Conservation (phyloP, 2,797 vertebrate genomes). For the Perodicticus potto region DNA sequence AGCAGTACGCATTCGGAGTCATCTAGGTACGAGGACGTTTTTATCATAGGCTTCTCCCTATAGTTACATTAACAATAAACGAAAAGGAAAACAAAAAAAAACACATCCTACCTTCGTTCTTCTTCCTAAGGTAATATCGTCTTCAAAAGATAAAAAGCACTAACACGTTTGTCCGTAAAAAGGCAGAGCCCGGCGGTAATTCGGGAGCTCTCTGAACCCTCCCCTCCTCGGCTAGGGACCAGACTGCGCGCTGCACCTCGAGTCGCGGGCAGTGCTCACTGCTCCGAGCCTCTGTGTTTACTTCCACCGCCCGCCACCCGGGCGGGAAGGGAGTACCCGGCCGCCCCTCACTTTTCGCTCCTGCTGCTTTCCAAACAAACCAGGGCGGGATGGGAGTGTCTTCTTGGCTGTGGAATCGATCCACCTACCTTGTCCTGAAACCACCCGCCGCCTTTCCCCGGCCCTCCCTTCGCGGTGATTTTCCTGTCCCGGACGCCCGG, state of each 20-base stretch:
- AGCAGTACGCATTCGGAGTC: conserved; percentile 1
- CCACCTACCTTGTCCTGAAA: conserved; percentile 73
- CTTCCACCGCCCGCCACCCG: neutral
- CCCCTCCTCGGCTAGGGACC: neutral
- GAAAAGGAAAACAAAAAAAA: neutral
- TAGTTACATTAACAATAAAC: neutral
- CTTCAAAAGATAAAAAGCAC: neutral
- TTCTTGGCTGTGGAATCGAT: conserved; percentile 66
- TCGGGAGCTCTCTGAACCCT: neutral
- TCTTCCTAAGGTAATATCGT: neutral
- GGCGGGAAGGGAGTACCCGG: neutral
- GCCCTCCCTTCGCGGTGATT: conserved; percentile 64
- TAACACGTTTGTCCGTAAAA: neutral
- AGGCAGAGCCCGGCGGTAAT: neutral
- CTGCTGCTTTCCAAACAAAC: conserved; percentile 47
- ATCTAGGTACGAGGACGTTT: neutral
- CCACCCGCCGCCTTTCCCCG: conserved; percentile 47
- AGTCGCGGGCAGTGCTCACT: neutral
- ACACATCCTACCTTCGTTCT: neutral
- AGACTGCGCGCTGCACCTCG: neutral
- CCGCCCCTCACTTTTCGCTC: neutral
- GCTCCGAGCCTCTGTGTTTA: neutral
- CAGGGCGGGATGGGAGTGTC: conserved; percentile 71
- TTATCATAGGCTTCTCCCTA: neutral
- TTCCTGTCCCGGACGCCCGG: conserved; percentile 52